These are phyloP conservation scores for Sturnira hondurensis DNA, from an alignment of 2,113 vertebrate species.

Conservation along the genomic window DNA sequence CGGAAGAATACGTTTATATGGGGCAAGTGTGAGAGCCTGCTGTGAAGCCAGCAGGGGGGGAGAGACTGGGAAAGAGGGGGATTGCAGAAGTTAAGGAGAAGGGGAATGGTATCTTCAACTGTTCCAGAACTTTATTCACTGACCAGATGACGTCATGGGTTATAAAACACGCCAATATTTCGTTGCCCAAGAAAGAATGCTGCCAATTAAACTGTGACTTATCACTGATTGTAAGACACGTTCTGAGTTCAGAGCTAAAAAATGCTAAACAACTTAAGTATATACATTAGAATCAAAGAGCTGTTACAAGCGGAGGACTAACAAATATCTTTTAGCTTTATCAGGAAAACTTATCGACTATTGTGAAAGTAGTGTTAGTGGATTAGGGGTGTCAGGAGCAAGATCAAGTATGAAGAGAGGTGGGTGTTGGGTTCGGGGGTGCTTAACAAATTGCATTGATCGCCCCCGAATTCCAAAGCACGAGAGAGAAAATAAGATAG, in stretches of 20 bases:
- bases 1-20: accelerated
- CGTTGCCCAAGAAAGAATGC: background rate
- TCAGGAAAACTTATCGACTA: too few species aligned
- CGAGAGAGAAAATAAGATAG: background rate
- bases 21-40: background rate
- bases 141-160: background rate
- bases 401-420: background rate
- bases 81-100: too few species aligned
- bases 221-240: background rate
- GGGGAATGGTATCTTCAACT: background rate
- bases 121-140: background rate
- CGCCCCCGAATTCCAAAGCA: background rate
- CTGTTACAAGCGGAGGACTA: background rate
- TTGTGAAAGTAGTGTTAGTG: background rate
- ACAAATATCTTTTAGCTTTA: background rate
- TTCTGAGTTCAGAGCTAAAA: background rate
- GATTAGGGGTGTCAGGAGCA: background rate
- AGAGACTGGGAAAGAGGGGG: too few species aligned
- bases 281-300: background rate
- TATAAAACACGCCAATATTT: background rate
- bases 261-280: background rate
- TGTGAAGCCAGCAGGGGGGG: background rate
- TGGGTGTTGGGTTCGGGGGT: background rate
- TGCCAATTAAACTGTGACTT: background rate
- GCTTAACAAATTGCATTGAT: background rate